Base-by-base conservation (phyloP, 2,797 vertebrate genomes). In the Ptychadena robeensis region DNA sequence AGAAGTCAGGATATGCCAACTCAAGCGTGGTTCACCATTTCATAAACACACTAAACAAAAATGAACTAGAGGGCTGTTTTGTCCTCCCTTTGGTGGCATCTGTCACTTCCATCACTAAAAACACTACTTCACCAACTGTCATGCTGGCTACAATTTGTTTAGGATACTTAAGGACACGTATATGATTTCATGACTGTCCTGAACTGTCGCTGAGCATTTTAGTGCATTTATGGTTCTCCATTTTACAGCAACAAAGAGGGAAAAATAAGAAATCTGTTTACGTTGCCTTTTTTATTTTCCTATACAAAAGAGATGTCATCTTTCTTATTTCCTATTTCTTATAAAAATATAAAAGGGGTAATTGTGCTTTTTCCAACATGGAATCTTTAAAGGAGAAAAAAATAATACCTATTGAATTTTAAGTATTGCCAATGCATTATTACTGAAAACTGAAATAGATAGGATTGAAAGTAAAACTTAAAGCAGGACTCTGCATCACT, bases 81-180 rank as follows among this genome's bases (percentile, higher is more conserved):
- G 66, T 82, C 61, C 72, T 81, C 82, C 87, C 87, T 87, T 82
- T 44, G 8, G 83, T 86, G 86, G 89, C 61, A 72, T 83, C 85
- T 89, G 88, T 90, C 89, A 89, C 88, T 86, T 87, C 88, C 82
- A 85, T 88, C 86, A 85, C 64, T 84, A 73, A 73, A 90, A 88
- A 89, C 27, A 85, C 53, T 85, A 87, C 83, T 90, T 87, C 32
- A 88, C 87, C 40, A 73, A 86, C 9, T 87, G 86, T 79, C 72
- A 82, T 0, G 0, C 86, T 73, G 75, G 82, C 59, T 73, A 72
- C 68, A 73, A 73, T 79, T 78, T 77, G 73, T 82, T 70, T 71
- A 65, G 53, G 81, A 71, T 82, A 82, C 74, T 77, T 82, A 76
- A 76, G 80, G 73, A 82, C 80, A 76, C 66, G 63, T 71, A 57